A percentile compares a stretch with the other conserved stretches of the same genome.
Conservation (phyloP, 2,888 invertebrate species). For the Coenonympha arcania region DNA sequence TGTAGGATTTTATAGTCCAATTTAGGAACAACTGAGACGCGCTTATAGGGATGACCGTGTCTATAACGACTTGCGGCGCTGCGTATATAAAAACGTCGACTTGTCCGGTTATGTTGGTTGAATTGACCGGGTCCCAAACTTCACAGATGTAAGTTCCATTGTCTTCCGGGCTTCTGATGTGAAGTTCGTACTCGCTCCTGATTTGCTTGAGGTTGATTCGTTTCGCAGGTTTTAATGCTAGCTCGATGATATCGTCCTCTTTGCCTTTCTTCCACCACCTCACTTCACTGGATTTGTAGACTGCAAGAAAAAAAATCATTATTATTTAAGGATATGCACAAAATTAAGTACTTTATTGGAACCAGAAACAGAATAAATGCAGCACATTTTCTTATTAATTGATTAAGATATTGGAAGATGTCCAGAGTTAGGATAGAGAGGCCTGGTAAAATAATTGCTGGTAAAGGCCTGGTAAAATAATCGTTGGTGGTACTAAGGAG, state of each 20-base stretch:
- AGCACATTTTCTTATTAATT: too few species aligned
- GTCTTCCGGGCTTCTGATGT: slow-evolving; percentile 76
- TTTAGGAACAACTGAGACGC: slow-evolving; percentile 83
- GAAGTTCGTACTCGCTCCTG: slow-evolving; percentile 67
- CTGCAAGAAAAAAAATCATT: slow-evolving; percentile 36
- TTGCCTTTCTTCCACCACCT: slow-evolving; percentile 51
- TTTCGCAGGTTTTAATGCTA: slow-evolving; percentile 26
- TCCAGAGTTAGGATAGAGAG: too few species aligned
- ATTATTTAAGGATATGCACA: too few species aligned
- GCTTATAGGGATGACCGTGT: slow-evolving; percentile 83
- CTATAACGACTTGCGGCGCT: slow-evolving; percentile 80
- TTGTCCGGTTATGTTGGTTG: slow-evolving; percentile 54
- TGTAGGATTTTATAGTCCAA: slow-evolving; percentile 86
- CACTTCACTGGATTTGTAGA: slow-evolving; percentile 50
- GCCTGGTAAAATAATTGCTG: too few species aligned
- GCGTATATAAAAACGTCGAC: slow-evolving; percentile 77
- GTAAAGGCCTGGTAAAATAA: too few species aligned
- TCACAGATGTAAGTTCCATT: slow-evolving; percentile 76
- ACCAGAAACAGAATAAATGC: too few species aligned
- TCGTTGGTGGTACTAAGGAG: too few species aligned
- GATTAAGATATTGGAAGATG: too few species aligned
- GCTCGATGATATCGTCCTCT: slow-evolving; percentile 31
- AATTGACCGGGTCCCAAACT: slow-evolving; percentile 44
- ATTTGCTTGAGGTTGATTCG: slow-evolving; percentile 61
- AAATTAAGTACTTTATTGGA: too few species aligned